Conservation (phyloP, 2,797 vertebrate species). For the Propithecus deckenii region DNA sequence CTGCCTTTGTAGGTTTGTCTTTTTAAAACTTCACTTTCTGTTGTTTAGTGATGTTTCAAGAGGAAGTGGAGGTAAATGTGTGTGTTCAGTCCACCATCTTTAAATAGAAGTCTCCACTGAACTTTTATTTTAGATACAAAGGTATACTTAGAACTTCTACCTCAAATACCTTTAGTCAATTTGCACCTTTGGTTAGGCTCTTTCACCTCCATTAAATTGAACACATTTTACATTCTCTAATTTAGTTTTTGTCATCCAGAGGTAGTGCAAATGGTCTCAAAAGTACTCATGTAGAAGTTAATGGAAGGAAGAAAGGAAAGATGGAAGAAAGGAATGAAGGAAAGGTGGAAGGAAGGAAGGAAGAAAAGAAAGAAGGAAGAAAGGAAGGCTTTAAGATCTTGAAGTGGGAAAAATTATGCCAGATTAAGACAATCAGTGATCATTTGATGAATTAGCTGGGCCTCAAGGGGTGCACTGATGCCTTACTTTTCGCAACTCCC, state of each 20-base stretch:
- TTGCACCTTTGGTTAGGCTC: not conserved
- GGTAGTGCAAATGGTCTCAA: not conserved
- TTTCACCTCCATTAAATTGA: not conserved
- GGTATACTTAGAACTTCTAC: not conserved
- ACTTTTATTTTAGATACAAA: not conserved
- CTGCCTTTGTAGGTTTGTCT: not conserved
- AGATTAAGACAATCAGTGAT: slow-evolving; percentile 17
- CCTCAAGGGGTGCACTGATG: slow-evolving; percentile 3
- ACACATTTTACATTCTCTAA: not conserved
- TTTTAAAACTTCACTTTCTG: slow-evolving; percentile 37
- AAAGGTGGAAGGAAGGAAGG: not conserved
- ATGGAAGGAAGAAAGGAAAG: not conserved
- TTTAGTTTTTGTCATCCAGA: not conserved
- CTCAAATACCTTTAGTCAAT: not conserved
- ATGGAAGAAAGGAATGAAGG: not conserved
- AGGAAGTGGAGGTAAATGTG: not conserved
- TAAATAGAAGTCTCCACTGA: not conserved
- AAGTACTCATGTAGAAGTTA: slow-evolving; percentile 4
- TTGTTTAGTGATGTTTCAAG: not conserved
- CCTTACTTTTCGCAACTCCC: slow-evolving; percentile 30
- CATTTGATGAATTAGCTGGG: slow-evolving; percentile 47
- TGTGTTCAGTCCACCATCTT: not conserved
- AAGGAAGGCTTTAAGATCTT: not conserved
- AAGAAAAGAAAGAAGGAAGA: not conserved
- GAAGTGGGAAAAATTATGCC: slow-evolving; percentile 26